Conservation (phyloP, 2,797 vertebrate species). For the Myotis planiceps region DNA sequence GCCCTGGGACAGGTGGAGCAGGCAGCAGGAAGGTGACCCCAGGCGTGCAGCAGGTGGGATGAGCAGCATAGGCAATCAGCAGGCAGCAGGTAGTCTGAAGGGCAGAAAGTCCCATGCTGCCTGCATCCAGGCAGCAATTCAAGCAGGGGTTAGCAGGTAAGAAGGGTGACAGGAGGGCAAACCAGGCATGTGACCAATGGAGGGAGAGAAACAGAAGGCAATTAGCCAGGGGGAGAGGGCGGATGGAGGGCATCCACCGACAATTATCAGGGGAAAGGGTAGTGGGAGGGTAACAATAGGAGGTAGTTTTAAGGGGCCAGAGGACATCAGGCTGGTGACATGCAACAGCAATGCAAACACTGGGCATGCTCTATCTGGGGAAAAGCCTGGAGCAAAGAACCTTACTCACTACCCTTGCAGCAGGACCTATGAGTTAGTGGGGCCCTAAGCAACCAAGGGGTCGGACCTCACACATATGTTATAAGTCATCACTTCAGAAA, state of each 20-base stretch:
- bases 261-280: constrained; percentile 66
- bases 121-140: constrained; percentile 63
- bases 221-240: constrained; percentile 76
- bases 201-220: constrained; percentile 63
- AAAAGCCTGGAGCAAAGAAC: not conserved
- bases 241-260: constrained; percentile 48
- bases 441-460: not conserved
- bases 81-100: constrained; percentile 82
- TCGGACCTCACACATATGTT: not conserved
- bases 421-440: not conserved
- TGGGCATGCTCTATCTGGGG: not conserved
- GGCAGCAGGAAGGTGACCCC: constrained; percentile 84
- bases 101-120: constrained; percentile 76
- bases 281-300: constrained; percentile 56
- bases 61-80: constrained; percentile 79
- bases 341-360: not conserved
- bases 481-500: not conserved
- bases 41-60: constrained; percentile 80
- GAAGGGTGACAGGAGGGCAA: constrained; percentile 61
- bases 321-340: constrained; percentile 47
- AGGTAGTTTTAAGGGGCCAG: constrained; percentile 14
- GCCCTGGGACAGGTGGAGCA: constrained; percentile 84
- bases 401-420: not conserved
- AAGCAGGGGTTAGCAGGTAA: constrained; percentile 73
- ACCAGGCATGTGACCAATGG: constrained; percentile 53